Base-by-base conservation (phyloP, 2,797 vertebrate species). In the Halcyon leucocephala region DNA sequence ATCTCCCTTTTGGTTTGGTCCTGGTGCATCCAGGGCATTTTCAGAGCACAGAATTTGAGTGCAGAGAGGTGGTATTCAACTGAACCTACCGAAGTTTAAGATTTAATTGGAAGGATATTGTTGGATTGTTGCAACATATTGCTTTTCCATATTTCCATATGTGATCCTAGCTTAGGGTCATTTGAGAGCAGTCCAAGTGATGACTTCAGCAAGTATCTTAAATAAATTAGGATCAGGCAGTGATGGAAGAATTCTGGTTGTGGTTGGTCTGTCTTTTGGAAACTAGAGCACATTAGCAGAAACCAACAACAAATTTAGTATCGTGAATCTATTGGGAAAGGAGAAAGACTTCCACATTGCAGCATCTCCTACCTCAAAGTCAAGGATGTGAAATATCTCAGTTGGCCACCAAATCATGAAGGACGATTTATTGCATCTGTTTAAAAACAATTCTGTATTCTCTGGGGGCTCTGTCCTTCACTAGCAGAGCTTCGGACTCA, bases 191-290 rank as follows among this genome's bases (percentile, higher is more conserved):
- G 79, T 97, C 97, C 97, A 97, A 97, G 67, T 91, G 95, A 97
- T 97, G 97, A 97, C 97, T 97, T 97, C 97, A 97, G 96, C 95
- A 94, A 97, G 93, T 95, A 93, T 95, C 97, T 97, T 95, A 95
- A 97, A 91, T 93, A 97, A 97, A 97, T 97, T 97, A 97, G 93
- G 97, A 97, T 97, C 97, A 97, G 95, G 94, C 97, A 96, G 89
- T 97, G 95, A 95, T 2, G 51, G 97, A 97, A 95, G 95, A 94
- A 95, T 97, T 97, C 87, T 97, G 87, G 90, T 97, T 95, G 97
- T 91, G 94, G 96, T 96, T 95, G 96, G 88, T 96, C 84, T 96
- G 92, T 92, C 79, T 87, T 97, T 95, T 97, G 92, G 96, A 97
- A 96, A 92, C 83, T 52, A 97, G 95, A 88, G 55, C 41, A 18